Conservation (phyloP, 1,140 invertebrate genomes). For the Drosophila leontia region DNA sequence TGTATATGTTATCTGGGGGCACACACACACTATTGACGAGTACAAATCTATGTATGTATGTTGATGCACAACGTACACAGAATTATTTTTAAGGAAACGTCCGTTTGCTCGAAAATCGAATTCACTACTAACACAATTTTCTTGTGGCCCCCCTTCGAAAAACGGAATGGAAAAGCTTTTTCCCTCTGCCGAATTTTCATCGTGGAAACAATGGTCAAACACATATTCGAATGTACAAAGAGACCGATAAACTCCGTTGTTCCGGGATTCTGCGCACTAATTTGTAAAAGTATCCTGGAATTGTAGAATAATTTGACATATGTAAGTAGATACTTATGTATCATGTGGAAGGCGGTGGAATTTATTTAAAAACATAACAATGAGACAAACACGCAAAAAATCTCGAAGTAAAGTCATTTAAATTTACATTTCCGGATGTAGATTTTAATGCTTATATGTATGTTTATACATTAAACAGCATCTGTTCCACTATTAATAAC, state of each 20-base stretch:
- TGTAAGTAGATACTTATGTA: not conserved
- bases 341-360: not conserved
- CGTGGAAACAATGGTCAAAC: conserved; percentile 5
- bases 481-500: too few relatives aligned
- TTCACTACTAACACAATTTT: conserved; percentile 61
- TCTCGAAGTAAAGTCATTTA: not conserved
- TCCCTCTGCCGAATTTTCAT: conserved; percentile 10
- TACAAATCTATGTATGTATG: conserved; percentile 4
- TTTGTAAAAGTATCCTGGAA: conserved; percentile 6
- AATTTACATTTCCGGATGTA: too few relatives aligned
- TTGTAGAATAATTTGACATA: not conserved
- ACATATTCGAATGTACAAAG: not conserved
- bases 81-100: conserved; percentile 42
- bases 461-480: too few relatives aligned
- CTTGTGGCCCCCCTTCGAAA: conserved; percentile 22
- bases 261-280: conserved; percentile 5
- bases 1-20: conserved; percentile 27
- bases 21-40: conserved; percentile 28
- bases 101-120: conserved; percentile 67
- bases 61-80: conserved; percentile 3
- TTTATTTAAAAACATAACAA: not conserved
- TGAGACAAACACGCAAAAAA: not conserved
- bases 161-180: conserved; percentile 39
- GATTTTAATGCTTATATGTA: too few relatives aligned
- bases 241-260: not conserved